A percentile compares a stretch with the other conserved stretches of the same genome.
phyloP scores from a whole-genome alignment of 2,888 invertebrate species.

The Mythimna vitellina region DNA sequence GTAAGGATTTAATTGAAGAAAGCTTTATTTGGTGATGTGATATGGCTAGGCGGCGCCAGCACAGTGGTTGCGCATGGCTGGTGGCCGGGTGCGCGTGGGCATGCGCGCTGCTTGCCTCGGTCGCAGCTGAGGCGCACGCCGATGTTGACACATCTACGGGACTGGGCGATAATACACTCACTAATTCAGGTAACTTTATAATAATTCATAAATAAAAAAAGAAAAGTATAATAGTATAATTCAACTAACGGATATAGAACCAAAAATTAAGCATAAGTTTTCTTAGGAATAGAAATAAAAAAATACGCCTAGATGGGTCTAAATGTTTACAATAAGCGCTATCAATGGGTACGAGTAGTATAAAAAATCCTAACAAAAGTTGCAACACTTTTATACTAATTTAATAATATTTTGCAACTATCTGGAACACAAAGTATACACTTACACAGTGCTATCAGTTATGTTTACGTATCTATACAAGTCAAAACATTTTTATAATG shows the following conservation, averaged over 20 bases:
- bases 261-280: no score
- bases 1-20: constrained; percentile 48
- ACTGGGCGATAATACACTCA: constrained; percentile 86
- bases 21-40: constrained; percentile 84
- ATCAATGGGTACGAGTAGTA: background rate
- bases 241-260: background rate
- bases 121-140: constrained; percentile 77
- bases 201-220: background rate
- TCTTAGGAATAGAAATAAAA: background rate
- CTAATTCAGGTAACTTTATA: constrained; percentile 82
- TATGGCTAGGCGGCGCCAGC: constrained; percentile 81
- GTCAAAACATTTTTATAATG: background rate
- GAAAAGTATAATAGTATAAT: background rate
- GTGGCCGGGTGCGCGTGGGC: constrained; percentile 85
- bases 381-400: background rate
- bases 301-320: background rate
- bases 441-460: no score
- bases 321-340: background rate
- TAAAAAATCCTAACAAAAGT: background rate
- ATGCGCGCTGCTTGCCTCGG: constrained; percentile 80
- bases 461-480: background rate
- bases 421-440: no score
- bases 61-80: constrained; percentile 70
- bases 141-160: constrained; percentile 89
- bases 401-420: background rate